A percentile compares a stretch with the other conserved stretches of the same genome.
phyloP scores from a whole-genome alignment of 1,140 invertebrate species.

The Caenorhabditis brenneri region DNA sequence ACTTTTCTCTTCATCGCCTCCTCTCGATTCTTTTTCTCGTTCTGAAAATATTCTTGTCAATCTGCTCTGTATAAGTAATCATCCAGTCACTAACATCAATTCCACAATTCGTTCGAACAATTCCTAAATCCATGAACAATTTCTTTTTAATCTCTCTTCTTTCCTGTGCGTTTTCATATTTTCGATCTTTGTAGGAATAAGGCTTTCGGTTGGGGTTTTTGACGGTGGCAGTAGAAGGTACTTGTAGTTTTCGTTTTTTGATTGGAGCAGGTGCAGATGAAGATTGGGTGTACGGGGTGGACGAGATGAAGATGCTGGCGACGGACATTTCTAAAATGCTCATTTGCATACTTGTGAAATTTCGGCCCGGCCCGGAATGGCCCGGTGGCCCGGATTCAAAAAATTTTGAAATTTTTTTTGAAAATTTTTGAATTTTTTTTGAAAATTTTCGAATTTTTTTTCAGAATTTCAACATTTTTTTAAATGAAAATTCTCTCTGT shows the following conservation, averaged over 20 bases:
- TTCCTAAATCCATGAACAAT: constrained; percentile 31
- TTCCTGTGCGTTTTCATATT: neutral
- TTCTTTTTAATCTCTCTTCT: constrained; percentile 16
- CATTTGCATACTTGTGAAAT: too few species aligned
- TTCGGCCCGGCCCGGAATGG: too few species aligned
- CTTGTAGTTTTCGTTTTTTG: neutral
- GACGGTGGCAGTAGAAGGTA: neutral
- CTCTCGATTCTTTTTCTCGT: constrained; percentile 5
- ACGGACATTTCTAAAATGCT: too few species aligned
- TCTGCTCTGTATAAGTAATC: too few species aligned
- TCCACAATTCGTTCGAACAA: neutral
- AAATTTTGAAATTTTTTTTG: too few species aligned
- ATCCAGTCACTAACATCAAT: neutral
- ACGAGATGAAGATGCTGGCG: too few species aligned
- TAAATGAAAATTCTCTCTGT: too few species aligned
- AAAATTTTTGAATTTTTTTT: too few species aligned
- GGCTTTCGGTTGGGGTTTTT: neutral
- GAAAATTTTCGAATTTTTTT: too few species aligned
- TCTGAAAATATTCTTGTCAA: neutral
- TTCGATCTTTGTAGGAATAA: constrained; percentile 21
- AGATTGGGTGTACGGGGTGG: too few species aligned
- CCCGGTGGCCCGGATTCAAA: too few species aligned
- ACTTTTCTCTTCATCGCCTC: constrained; percentile 5
- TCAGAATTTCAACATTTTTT: too few species aligned
- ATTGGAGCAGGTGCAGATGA: neutral